Evolutionary conservation across 1,140 invertebrate species (phyloP).

Genomic region (Cherax destructor): DNA sequence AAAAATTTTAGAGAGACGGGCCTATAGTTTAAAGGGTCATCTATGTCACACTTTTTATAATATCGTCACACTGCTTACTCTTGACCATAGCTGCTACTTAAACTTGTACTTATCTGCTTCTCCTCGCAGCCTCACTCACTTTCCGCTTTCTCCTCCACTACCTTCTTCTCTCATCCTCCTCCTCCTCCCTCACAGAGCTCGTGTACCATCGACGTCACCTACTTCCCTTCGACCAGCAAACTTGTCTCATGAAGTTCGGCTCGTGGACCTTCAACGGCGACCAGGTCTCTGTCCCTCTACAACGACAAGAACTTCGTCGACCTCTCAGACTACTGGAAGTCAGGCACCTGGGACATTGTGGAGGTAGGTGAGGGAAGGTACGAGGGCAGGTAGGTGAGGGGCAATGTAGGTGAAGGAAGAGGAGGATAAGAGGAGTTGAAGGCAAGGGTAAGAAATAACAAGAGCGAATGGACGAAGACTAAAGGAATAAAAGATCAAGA

Average conservation of each 20-base stretch:
- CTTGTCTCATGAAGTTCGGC: slow-evolving; percentile 99
- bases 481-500: too few species aligned
- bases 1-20: too few species aligned
- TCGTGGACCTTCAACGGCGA: slow-evolving; percentile 99
- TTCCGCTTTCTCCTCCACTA: background rate
- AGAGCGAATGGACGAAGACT: too few species aligned
- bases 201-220: slow-evolving; percentile 99
- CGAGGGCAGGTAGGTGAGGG: too few species aligned
- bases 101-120: too few species aligned
- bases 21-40: too few species aligned
- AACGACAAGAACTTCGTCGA: slow-evolving; percentile 97
- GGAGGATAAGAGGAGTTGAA: too few species aligned
- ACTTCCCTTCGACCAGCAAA: slow-evolving; percentile 99
- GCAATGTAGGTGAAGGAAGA: too few species aligned
- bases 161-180: background rate
- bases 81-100: too few species aligned
- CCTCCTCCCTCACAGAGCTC: slow-evolving; percentile 82
- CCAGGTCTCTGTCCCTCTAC: slow-evolving; percentile 95
- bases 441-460: too few species aligned
- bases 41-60: too few species aligned
- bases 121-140: background rate
- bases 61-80: too few species aligned
- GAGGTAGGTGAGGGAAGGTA: slow-evolving; percentile 76
- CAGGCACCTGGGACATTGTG: slow-evolving; percentile 99
- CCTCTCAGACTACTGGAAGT: slow-evolving; percentile 97